Conservation (phyloP, 2,797 vertebrate genomes). For the Dendrocincla tyrannina region DNA sequence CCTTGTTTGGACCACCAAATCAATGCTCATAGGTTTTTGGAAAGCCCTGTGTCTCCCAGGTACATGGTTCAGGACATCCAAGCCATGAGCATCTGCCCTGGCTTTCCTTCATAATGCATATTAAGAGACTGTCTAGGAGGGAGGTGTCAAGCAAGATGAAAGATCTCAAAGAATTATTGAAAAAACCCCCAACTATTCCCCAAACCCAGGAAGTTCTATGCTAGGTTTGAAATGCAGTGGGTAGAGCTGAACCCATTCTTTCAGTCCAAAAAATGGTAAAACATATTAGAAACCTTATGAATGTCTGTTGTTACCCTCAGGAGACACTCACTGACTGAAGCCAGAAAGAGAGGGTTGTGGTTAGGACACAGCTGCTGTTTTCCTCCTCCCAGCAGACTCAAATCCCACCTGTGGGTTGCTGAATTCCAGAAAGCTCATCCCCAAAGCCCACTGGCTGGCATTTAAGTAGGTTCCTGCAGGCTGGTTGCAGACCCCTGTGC, state of each 20-base stretch:
- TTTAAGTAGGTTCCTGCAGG: background rate
- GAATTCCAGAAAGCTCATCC: background rate
- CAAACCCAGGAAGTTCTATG: background rate
- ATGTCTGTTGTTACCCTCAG: background rate
- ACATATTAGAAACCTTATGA: background rate
- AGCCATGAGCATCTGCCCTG: fast-evolving
- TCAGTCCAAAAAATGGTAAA: background rate
- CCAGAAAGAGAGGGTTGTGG: background rate
- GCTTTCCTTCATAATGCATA: background rate
- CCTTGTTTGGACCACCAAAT: background rate
- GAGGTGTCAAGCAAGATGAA: background rate
- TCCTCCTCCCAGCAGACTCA: background rate
- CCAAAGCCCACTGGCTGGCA: background rate
- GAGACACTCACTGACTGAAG: background rate
- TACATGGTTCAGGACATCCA: background rate
- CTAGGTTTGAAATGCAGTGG: background rate
- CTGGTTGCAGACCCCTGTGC: background rate
- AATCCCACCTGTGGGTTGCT: background rate
- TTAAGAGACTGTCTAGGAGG: background rate
- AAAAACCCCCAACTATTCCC: background rate
- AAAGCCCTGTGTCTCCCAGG: background rate
- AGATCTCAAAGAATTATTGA: background rate
- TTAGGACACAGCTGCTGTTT: background rate
- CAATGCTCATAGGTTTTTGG: background rate
- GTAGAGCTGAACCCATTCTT: background rate